Conservation (phyloP, 2,113 vertebrate species). For the Macrotis lagotis region DNA sequence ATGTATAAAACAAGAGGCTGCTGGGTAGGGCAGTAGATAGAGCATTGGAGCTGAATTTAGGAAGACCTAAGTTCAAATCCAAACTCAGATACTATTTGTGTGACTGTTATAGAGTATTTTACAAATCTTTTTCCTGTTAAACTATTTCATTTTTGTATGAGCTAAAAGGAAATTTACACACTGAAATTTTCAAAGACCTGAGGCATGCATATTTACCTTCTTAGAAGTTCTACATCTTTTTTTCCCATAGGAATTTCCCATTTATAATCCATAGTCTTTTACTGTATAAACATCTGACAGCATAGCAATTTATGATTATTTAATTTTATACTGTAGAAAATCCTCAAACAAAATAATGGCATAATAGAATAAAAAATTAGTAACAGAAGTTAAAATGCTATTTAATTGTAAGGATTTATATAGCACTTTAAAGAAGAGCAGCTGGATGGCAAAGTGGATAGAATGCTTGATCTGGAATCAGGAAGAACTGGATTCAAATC, state of each 20-base stretch:
- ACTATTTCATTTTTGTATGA: conserved; percentile 98
- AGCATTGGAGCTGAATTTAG: neutral
- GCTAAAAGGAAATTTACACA: conserved; percentile 99
- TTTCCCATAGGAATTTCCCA: conserved; percentile 99
- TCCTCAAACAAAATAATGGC: conserved; percentile 92
- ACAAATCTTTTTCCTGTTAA: conserved; percentile 85
- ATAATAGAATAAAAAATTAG: conserved; percentile 82
- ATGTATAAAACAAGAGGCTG: neutral
- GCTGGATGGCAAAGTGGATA: no score
- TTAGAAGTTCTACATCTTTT: conserved; percentile 91
- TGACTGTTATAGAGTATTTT: no score
- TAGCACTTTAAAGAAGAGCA: no score
- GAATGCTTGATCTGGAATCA: no score
- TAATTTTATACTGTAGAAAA: conserved; percentile 99
- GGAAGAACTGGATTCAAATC: no score
- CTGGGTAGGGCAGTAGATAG: neutral
- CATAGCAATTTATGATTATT: conserved; percentile 98
- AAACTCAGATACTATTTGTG: neutral
- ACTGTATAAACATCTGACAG: conserved; percentile 96
- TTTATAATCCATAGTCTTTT: conserved; percentile 96
- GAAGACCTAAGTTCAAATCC: neutral
- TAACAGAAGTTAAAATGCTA: conserved; percentile 60
- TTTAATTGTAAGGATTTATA: no score
- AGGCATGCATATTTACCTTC: conserved; percentile 93
- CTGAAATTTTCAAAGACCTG: conserved; percentile 93